phyloP scores from a whole-genome alignment of 2,888 invertebrate species.

The Euclidia mi region DNA sequence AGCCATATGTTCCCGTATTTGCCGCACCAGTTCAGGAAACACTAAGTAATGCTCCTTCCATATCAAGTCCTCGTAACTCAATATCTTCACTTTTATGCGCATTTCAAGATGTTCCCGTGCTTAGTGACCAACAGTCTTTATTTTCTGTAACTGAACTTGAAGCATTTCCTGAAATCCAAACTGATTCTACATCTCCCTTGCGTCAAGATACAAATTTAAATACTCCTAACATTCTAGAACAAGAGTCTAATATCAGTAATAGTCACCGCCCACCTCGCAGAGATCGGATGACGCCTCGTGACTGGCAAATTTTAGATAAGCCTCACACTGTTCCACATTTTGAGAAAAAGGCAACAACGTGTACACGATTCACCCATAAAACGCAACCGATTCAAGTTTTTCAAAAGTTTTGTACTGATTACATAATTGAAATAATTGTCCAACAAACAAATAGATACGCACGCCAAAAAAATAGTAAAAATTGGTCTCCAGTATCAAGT shows the following conservation, averaged over 20 bases:
- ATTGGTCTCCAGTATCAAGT: constrained; percentile 48
- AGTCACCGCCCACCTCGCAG: background rate
- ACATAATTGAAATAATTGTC: constrained; percentile 10
- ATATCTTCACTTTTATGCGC: constrained; percentile 16
- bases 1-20: constrained; percentile 8
- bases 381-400: constrained; percentile 7
- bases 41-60: constrained; percentile 12
- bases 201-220: background rate
- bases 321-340: background rate
- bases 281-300: background rate
- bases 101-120: constrained; percentile 17
- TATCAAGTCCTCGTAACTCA: constrained; percentile 17
- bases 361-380: constrained; percentile 4
- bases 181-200: background rate
- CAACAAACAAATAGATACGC: background rate
- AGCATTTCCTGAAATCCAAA: constrained; percentile 6
- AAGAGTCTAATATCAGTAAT: background rate
- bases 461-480: constrained; percentile 44
- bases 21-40: constrained; percentile 5
- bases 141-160: constrained; percentile 7
- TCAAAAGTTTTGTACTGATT: constrained; percentile 9
- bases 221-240: too few species aligned
- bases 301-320: background rate
- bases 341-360: background rate
- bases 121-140: constrained; percentile 17